phyloP scores from a whole-genome alignment of 2,888 invertebrate genomes.

The Gnatocerus cornutus region DNA sequence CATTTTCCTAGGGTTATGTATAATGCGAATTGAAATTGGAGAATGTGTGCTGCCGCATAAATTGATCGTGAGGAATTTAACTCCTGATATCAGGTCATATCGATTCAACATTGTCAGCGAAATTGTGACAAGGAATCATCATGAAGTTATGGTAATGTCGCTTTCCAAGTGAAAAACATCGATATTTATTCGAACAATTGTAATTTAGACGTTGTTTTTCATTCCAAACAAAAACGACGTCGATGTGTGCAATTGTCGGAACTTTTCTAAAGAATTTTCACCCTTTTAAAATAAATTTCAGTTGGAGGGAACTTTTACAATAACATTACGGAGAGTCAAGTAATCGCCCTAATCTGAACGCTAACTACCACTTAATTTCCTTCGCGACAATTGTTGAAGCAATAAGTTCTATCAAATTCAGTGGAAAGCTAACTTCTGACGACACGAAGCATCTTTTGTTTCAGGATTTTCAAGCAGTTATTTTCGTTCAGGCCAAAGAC shows the following conservation, averaged over 20 bases:
- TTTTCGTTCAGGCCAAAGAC: background rate
- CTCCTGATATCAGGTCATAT: slow-evolving; percentile 22
- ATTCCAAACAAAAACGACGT: background rate
- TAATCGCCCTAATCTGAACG: slow-evolving; percentile 1
- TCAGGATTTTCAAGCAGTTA: background rate
- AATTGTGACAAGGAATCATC: slow-evolving; percentile 25
- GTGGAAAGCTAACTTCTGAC: background rate
- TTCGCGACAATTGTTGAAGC: slow-evolving; percentile 7
- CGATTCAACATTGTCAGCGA: slow-evolving; percentile 23
- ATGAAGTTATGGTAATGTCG: slow-evolving; percentile 18
- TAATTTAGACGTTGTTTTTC: background rate
- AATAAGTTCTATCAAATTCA: background rate
- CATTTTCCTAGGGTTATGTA: slow-evolving; percentile 8
- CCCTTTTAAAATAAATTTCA: slow-evolving; percentile 1
- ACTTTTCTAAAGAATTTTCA: background rate
- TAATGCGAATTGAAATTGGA: slow-evolving; percentile 34
- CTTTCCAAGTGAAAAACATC: slow-evolving; percentile 5
- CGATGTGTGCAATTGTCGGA: background rate
- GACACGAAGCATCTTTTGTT: background rate
- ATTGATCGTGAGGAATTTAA: slow-evolving; percentile 31
- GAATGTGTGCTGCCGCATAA: slow-evolving; percentile 33
- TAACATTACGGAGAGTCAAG: slow-evolving; percentile 2
- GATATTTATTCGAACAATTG: background rate
- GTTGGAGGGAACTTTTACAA: slow-evolving; percentile 2
- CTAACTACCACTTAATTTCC: slow-evolving; percentile 14